Conservation (phyloP, 2,113 vertebrate species). For the Shinisaurus crocodilurus region DNA sequence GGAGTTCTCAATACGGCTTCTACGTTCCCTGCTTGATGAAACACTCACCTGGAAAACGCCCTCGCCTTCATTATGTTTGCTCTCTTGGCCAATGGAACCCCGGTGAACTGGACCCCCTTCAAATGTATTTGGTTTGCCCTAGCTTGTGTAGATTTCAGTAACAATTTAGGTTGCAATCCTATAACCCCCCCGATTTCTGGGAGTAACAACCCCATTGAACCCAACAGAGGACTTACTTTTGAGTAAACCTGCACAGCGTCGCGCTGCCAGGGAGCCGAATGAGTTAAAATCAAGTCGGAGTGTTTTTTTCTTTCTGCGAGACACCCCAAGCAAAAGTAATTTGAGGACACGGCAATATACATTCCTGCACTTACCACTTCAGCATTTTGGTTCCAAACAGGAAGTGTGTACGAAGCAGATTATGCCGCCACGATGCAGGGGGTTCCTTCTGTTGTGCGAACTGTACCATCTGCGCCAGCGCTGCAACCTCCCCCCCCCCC, state of each 20-base stretch:
- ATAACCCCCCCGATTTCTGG: too few species aligned
- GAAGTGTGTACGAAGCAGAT: neutral
- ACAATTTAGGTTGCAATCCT: neutral
- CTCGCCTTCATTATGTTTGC: neutral
- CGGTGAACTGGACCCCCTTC: neutral
- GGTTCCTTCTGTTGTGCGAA: neutral
- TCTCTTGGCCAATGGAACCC: neutral
- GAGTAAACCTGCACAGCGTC: too few species aligned
- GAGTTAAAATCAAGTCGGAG: neutral
- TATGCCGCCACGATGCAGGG: neutral
- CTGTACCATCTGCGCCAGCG: neutral
- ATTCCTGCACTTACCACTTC: neutral
- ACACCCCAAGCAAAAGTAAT: neutral
- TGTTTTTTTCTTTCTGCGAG: neutral
- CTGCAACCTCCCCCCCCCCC: fast-evolving
- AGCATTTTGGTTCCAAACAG: neutral
- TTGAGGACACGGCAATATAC: neutral
- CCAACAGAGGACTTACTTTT: too few species aligned
- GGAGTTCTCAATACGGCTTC: neutral
- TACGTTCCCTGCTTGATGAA: neutral
- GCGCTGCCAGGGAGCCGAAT: neutral
- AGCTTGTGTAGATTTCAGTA: neutral
- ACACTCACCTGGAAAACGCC: neutral
- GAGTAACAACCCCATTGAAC: too few species aligned
- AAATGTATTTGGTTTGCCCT: neutral